phyloP scores from a whole-genome alignment of 1,140 invertebrate species.

The Phymastichus coffea region DNA sequence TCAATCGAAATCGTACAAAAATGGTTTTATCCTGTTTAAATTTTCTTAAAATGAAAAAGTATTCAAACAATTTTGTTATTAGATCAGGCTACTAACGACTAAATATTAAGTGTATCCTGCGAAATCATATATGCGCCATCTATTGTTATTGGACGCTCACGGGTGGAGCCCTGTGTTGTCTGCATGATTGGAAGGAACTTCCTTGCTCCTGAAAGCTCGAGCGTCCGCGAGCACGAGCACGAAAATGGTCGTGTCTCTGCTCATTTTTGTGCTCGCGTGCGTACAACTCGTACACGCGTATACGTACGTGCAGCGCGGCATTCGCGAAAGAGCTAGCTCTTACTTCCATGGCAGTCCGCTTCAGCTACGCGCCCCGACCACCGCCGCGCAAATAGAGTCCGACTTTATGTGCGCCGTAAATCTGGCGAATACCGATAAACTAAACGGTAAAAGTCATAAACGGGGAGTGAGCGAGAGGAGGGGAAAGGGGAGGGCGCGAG shows the following conservation, averaged over 20 bases:
- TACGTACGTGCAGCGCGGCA: neutral
- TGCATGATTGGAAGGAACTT: too few species aligned
- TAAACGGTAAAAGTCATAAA: conserved; percentile 38
- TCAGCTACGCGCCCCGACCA: neutral
- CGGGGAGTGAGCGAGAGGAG: neutral
- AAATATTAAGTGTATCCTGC: too few species aligned
- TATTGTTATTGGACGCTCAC: too few species aligned
- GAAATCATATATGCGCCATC: too few species aligned
- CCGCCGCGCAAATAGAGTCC: conserved; percentile 18
- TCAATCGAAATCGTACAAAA: too few species aligned
- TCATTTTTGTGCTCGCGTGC: neutral
- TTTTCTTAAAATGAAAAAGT: too few species aligned
- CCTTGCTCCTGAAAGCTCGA: too few species aligned
- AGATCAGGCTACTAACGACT: too few species aligned
- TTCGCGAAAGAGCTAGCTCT: neutral
- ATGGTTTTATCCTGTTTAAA: too few species aligned
- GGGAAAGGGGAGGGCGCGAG: neutral
- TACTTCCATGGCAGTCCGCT: neutral
- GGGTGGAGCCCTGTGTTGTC: too few species aligned
- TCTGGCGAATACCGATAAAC: conserved; percentile 36
- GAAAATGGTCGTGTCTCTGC: neutral
- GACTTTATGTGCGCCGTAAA: conserved; percentile 35
- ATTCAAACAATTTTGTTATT: too few species aligned
- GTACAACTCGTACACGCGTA: neutral
- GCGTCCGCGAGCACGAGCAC: too few species aligned